Conservation (phyloP, 2,797 vertebrate genomes). For the Sebastes minor region DNA sequence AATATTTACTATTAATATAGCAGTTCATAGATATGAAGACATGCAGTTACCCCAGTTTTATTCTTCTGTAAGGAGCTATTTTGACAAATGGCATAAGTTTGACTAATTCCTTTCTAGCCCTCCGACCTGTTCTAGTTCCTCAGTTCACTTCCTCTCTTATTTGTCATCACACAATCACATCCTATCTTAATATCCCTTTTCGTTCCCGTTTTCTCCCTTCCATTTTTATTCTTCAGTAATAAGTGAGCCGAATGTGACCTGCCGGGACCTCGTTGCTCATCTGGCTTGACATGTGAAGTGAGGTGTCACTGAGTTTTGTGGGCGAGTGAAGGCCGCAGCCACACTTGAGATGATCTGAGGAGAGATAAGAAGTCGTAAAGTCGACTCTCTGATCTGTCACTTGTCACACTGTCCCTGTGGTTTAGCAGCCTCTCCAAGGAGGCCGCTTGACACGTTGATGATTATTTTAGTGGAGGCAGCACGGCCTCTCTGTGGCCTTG, state of each 20-base stretch:
- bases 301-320: conserved; percentile 35
- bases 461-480: conserved; percentile 30
- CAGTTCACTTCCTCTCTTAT: not conserved
- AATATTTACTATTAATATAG: not conserved
- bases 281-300: conserved; percentile 22
- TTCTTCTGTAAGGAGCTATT: not conserved
- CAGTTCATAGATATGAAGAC: not conserved
- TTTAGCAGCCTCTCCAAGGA: conserved; percentile 27
- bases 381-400: conserved; percentile 44
- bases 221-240: not conserved
- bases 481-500: not conserved
- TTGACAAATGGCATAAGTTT: not conserved
- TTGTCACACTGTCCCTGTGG: conserved; percentile 31
- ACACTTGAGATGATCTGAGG: conserved; percentile 16
- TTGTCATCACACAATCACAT: not conserved
- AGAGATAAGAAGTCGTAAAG: conserved; percentile 16
- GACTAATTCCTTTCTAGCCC: not conserved
- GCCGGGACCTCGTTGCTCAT: conserved; percentile 7
- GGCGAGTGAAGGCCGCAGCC: conserved; percentile 16
- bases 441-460: conserved; percentile 31
- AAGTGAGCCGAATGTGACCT: conserved; percentile 9
- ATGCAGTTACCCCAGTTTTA: not conserved
- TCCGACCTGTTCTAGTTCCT: not conserved
- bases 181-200: not conserved
- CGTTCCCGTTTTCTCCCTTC: not conserved